Conservation (phyloP, 2,888 invertebrate genomes). For the Acleris emargana region DNA sequence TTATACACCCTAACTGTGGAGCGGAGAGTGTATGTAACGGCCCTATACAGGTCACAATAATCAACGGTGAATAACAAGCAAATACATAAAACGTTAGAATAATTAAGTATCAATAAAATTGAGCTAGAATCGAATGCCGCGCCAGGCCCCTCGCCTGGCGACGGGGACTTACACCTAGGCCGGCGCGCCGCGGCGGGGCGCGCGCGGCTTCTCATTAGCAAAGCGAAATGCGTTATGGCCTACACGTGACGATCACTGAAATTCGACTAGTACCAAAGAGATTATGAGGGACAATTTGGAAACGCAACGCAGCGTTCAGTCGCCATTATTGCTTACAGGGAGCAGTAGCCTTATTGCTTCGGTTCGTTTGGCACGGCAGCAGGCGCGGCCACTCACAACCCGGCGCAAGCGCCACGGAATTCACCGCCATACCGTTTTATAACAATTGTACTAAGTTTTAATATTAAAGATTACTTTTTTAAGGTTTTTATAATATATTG, state of each 20-base stretch:
- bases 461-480: slow-evolving; percentile 74
- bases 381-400: slow-evolving; percentile 68
- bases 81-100: slow-evolving; percentile 58
- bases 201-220: slow-evolving; percentile 25
- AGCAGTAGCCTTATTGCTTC: slow-evolving; percentile 60
- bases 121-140: slow-evolving; percentile 73
- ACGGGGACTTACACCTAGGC: slow-evolving; percentile 34
- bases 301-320: slow-evolving; percentile 29
- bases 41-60: slow-evolving; percentile 35
- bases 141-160: slow-evolving; percentile 39
- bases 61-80: slow-evolving; percentile 65
- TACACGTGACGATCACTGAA: slow-evolving; percentile 33
- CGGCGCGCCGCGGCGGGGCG: slow-evolving; percentile 12
- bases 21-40: slow-evolving; percentile 1
- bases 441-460: slow-evolving; percentile 77
- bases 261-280: slow-evolving; percentile 37
- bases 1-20: background rate
- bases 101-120: slow-evolving; percentile 78
- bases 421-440: slow-evolving; percentile 47
- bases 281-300: slow-evolving; percentile 34
- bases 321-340: slow-evolving; percentile 30
- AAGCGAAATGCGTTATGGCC: slow-evolving; percentile 37
- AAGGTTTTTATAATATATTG: slow-evolving; percentile 76
- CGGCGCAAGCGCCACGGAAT: slow-evolving; percentile 49
- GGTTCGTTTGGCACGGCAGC: slow-evolving; percentile 64